phyloP scores from a whole-genome alignment of 2,797 vertebrate species.

The Poecile montanus region DNA sequence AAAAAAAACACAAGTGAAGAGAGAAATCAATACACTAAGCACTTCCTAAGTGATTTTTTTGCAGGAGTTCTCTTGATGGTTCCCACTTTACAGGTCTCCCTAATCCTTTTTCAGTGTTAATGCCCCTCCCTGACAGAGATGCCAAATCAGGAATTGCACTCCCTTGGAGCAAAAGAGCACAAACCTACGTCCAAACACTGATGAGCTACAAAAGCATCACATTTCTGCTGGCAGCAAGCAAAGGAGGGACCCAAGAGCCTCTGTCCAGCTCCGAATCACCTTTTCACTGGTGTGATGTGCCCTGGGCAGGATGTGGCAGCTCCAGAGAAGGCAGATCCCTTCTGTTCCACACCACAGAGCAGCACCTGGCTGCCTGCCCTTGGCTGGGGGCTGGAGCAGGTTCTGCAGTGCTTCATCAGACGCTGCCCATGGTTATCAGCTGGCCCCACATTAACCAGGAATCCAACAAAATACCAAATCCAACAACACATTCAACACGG shows the following conservation, averaged over 20 bases:
- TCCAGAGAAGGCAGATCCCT: neutral
- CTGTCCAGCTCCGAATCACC: neutral
- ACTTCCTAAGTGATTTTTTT: neutral
- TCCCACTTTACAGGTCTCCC: neutral
- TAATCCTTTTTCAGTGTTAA: neutral
- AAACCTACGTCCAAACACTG: neutral
- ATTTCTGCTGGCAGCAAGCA: neutral
- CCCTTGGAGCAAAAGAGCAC: neutral
- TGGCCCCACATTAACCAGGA: neutral
- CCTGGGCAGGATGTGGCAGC: neutral
- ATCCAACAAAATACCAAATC: neutral
- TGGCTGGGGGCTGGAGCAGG: neutral
- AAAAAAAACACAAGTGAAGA: neutral
- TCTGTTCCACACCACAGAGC: neutral
- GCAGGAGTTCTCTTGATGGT: neutral
- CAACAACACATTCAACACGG: too few relatives aligned
- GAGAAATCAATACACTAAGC: neutral
- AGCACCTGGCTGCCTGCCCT: neutral
- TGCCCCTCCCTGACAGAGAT: neutral
- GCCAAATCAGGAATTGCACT: neutral
- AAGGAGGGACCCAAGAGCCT: neutral
- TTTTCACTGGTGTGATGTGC: neutral
- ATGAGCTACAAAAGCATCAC: neutral
- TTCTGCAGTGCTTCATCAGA: neutral
- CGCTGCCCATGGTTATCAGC: neutral